Evolutionary conservation across 2,113 vertebrate species (phyloP).

Genomic region (Oncorhynchus kisutch): DNA sequence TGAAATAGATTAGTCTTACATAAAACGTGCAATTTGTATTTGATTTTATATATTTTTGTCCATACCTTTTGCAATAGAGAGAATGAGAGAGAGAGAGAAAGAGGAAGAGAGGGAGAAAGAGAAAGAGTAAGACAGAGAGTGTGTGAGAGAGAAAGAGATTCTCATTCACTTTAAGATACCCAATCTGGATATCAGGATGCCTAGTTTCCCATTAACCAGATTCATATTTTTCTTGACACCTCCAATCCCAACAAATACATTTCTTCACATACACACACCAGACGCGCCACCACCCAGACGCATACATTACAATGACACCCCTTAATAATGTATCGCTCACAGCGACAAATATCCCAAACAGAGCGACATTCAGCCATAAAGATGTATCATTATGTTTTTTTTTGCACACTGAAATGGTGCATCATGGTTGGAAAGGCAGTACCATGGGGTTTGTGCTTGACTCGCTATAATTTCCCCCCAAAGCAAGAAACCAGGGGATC

Average conservation of each 20-base stretch:
- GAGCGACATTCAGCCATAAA: conserved; percentile 7
- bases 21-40: no score
- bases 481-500: conserved; percentile 12
- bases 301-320: neutral
- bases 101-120: no score
- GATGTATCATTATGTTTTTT: conserved; percentile 26
- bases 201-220: neutral
- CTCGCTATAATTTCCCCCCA: conserved; percentile 12
- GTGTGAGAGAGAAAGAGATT: no score
- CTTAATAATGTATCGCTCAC: conserved; percentile 6
- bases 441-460: neutral
- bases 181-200: neutral
- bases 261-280: neutral
- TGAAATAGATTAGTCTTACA: no score
- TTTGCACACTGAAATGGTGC: conserved; percentile 28
- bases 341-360: conserved; percentile 4
- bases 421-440: neutral
- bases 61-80: no score
- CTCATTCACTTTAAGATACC: no score
- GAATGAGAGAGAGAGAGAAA: no score
- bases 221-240: neutral
- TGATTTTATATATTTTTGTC: no score
- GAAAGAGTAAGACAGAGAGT: no score
- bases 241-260: neutral
- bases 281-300: neutral